These are phyloP conservation scores for Xenus cinereus DNA, from an alignment of 2,113 vertebrate genomes.

Conservation along the genomic window DNA sequence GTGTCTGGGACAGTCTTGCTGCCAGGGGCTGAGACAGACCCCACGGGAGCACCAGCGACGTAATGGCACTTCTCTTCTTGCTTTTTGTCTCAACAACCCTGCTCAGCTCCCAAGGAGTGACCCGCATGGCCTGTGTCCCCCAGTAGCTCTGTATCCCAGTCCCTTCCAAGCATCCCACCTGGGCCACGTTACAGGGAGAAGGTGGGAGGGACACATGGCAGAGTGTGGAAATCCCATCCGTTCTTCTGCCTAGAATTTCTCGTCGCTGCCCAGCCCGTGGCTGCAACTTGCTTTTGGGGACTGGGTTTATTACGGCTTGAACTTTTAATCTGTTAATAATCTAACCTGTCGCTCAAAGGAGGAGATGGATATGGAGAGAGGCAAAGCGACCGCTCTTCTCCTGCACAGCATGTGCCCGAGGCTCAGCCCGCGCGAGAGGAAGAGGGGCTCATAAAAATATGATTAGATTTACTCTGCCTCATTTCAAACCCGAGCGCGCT, in stretches of 20 bases:
- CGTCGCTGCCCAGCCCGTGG: fast-evolving
- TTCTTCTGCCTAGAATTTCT: neutral
- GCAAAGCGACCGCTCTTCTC: neutral
- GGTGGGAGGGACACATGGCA: fast-evolving
- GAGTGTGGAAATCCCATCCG: neutral
- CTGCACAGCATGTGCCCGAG: neutral
- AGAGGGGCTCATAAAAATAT: neutral
- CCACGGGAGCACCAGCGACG: fast-evolving
- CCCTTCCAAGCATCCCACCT: neutral
- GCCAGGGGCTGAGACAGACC: neutral
- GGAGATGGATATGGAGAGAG: neutral
- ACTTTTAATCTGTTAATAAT: neutral
- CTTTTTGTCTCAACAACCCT: neutral
- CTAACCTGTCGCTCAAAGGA: fast-evolving
- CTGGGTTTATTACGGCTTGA: neutral
- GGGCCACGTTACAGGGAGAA: neutral
- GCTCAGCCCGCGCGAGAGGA: neutral
- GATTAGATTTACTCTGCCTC: constrained; percentile 27
- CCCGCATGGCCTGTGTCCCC: fast-evolving
- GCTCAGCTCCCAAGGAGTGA: neutral
- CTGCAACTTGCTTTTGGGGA: neutral
- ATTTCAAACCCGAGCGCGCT: neutral
- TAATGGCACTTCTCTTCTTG: fast-evolving
- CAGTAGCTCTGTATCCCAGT: fast-evolving
- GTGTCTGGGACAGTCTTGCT: neutral